phyloP scores from a whole-genome alignment of 2,113 vertebrate genomes.

The Pseudorasbora parva region DNA sequence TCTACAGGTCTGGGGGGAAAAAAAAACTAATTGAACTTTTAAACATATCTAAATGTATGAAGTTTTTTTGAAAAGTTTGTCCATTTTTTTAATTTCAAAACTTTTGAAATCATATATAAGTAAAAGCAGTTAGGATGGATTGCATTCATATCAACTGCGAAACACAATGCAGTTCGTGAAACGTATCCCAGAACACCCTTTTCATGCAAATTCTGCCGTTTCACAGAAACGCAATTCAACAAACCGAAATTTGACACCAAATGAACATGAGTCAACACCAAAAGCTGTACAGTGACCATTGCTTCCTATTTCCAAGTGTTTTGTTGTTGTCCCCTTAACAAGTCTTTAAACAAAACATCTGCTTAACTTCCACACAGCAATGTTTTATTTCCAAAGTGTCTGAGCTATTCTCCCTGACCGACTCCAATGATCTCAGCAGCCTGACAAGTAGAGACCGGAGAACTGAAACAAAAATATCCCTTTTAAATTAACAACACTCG shows the following conservation, averaged over 20 bases:
- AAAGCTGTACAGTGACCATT: not conserved
- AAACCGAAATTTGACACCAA: not conserved
- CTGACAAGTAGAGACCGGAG: slow-evolving; percentile 58
- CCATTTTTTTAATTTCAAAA: not conserved
- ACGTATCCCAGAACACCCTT: not conserved
- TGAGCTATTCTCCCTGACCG: slow-evolving; percentile 46
- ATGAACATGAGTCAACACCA: not conserved
- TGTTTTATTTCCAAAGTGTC: slow-evolving; percentile 72
- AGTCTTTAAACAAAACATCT: slow-evolving; percentile 76
- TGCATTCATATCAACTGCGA: not conserved
- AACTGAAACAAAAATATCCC: slow-evolving; percentile 74
- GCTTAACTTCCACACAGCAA: slow-evolving; percentile 69
- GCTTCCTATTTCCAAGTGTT: slow-evolving; percentile 44
- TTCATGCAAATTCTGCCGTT: not conserved
- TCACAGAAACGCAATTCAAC: not conserved
- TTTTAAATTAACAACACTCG: slow-evolving; percentile 77
- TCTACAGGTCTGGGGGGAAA: not conserved
- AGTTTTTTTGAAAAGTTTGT: no score
- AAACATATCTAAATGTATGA: not conserved
- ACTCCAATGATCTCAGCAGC: slow-evolving; percentile 43
- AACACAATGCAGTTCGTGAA: no score
- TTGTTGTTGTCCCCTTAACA: slow-evolving; percentile 67
- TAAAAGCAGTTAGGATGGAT: not conserved
- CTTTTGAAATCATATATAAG: not conserved
- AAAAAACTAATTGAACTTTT: not conserved